Evolutionary conservation across 2,113 vertebrate genomes (phyloP), one percentile per base, ranked within the genome.

Genomic region (Calyptomena viridis): DNA sequence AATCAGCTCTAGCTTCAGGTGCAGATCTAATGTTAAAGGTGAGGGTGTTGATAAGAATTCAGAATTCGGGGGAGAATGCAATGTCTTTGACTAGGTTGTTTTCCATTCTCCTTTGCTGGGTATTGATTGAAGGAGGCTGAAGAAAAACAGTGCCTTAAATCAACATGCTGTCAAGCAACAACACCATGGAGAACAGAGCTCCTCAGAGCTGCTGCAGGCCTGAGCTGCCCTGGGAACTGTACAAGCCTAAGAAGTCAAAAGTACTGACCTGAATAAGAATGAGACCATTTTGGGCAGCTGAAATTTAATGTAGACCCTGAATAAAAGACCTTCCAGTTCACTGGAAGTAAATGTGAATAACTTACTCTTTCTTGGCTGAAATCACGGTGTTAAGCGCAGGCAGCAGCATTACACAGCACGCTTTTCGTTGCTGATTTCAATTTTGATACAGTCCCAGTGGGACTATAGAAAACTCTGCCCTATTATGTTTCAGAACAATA

Each of bases 401-500:
- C 89, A 95, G 91, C 87, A 66, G 75, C 89, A 87, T 96, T 94
- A 91, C 64, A 83, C 94, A 97, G 92, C 87, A 72, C 40, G 68
- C 96, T 97, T 96, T 97, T 97, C 97, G 98, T 97, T 96, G 97
- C 97, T 97, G 96, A 97, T 97, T 96, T 95, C 96, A 97, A 97
- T 97, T 97, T 97, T 96, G 97, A 94, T 96, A 95, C 93, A 58
- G 84, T 89, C 94, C 97, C 97, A 97, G 15, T 78, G 97, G 97
- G 97, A 97, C 86, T 92, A 95, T 85, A 96, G 96, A 96, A 95
- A 97, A 93, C 93, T 77, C 96, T 97, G 96, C 78, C 89, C 96
- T 90, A 97, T 98, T 98, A 96, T 97, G 94, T 93, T 95, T 87
- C 56, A 96, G 95, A 98, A 98, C 98, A 98, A 98, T 97, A 97